Percentiles rank a stretch among this genome's conserved stretches.
Conservation (phyloP, 2,888 invertebrate genomes). For the Augiades crinisus region DNA sequence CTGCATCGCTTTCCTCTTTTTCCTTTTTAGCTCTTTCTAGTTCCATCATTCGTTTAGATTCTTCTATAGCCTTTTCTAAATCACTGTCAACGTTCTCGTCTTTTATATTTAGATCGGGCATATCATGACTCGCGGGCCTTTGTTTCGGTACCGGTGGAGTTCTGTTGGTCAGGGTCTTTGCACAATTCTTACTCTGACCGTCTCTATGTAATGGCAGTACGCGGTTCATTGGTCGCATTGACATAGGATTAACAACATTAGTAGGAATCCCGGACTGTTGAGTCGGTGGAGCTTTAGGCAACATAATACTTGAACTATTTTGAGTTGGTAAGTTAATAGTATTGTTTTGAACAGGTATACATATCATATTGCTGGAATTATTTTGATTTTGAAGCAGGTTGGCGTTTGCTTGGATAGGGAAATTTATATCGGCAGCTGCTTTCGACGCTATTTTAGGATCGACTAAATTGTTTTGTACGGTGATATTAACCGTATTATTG, state of each 20-base stretch:
- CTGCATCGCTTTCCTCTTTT: slow-evolving; percentile 69
- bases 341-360: slow-evolving; percentile 69
- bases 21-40: slow-evolving; percentile 67
- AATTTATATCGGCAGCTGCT: slow-evolving; percentile 62
- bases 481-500: slow-evolving; percentile 74
- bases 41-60: slow-evolving; percentile 76
- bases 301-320: slow-evolving; percentile 79
- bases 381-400: slow-evolving; percentile 63
- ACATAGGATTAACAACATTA: slow-evolving; percentile 87
- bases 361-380: slow-evolving; percentile 63
- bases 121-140: slow-evolving; percentile 68
- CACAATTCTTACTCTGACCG: slow-evolving; percentile 74
- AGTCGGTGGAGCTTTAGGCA: slow-evolving; percentile 83
- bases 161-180: slow-evolving; percentile 56
- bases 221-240: slow-evolving; percentile 87
- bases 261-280: slow-evolving; percentile 84
- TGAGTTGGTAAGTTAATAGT: slow-evolving; percentile 75
- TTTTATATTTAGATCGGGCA: slow-evolving; percentile 77
- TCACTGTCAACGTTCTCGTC: slow-evolving; percentile 78
- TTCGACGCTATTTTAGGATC: slow-evolving; percentile 76
- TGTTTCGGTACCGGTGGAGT: slow-evolving; percentile 52
- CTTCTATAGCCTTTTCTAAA: slow-evolving; percentile 74
- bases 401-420: slow-evolving; percentile 62
- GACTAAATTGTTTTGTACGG: slow-evolving; percentile 74
- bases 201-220: slow-evolving; percentile 89